Conservation (phyloP, 2,113 vertebrate genomes). For the Microcebus lehilahytsara region DNA sequence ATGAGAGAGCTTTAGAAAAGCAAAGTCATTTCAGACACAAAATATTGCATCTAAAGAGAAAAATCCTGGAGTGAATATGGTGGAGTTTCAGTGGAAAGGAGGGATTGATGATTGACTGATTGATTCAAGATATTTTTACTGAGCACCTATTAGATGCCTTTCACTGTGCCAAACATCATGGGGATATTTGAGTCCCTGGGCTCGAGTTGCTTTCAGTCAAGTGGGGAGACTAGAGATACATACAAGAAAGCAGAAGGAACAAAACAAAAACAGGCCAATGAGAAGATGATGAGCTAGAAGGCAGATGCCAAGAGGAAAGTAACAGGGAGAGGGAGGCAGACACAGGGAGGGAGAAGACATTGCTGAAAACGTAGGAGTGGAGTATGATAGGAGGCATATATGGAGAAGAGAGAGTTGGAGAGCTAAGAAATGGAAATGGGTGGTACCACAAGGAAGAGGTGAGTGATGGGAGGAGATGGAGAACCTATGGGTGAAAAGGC, state of each 20-base stretch:
- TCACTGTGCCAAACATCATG: background rate
- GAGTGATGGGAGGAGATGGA: background rate
- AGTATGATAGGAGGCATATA: background rate
- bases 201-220: background rate
- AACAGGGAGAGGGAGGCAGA: background rate
- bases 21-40: background rate
- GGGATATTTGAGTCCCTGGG: background rate
- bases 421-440: background rate
- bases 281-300: background rate
- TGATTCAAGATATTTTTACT: background rate
- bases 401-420: background rate
- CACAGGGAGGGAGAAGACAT: background rate
- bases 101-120: background rate
- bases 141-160: background rate
- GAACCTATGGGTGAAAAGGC: background rate
- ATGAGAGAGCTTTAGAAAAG: background rate
- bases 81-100: background rate
- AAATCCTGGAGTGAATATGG: background rate
- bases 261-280: background rate
- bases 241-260: background rate
- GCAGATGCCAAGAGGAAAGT: background rate
- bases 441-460: background rate
- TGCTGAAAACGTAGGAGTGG: accelerated
- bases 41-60: background rate
- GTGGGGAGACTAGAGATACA: background rate